Conservation (phyloP, 2,113 vertebrate species). For the Melanerpes aurifrons region DNA sequence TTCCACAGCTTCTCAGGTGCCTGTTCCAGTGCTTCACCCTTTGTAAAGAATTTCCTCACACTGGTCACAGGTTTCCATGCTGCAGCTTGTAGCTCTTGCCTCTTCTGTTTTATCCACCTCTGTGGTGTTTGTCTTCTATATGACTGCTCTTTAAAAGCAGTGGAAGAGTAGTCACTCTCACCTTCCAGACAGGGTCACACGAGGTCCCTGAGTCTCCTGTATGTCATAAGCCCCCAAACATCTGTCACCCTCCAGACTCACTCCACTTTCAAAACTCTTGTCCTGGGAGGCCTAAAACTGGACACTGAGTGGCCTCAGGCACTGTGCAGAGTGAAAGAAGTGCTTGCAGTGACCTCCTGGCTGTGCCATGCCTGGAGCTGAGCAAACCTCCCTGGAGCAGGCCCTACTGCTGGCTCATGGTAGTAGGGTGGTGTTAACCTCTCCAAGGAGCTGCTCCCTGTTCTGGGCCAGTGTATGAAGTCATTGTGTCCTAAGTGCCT, state of each 20-base stretch:
- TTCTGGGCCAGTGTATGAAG: background rate
- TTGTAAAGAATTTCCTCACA: background rate
- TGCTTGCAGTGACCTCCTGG: too few species aligned
- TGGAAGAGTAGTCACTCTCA: background rate
- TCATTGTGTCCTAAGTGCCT: background rate
- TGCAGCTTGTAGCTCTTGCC: background rate
- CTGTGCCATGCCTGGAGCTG: background rate
- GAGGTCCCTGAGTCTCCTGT: background rate
- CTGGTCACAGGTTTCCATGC: background rate
- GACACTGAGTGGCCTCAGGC: background rate
- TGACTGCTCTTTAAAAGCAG: background rate
- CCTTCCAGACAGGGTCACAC: background rate
- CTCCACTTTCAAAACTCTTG: background rate
- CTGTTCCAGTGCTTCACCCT: background rate
- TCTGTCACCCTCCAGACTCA: background rate
- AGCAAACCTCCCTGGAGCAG: background rate
- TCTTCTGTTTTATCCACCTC: background rate
- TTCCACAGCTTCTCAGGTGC: background rate
- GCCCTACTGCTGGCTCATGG: background rate
- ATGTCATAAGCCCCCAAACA: background rate
- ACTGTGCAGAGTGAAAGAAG: background rate
- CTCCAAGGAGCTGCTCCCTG: background rate
- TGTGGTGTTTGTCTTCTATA: background rate
- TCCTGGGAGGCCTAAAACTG: background rate
- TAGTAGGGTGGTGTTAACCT: background rate